A percentile compares a stretch with the other conserved stretches of the same genome.
phyloP scores from a whole-genome alignment of 1,140 invertebrate genomes.

The Cephus cinctus region DNA sequence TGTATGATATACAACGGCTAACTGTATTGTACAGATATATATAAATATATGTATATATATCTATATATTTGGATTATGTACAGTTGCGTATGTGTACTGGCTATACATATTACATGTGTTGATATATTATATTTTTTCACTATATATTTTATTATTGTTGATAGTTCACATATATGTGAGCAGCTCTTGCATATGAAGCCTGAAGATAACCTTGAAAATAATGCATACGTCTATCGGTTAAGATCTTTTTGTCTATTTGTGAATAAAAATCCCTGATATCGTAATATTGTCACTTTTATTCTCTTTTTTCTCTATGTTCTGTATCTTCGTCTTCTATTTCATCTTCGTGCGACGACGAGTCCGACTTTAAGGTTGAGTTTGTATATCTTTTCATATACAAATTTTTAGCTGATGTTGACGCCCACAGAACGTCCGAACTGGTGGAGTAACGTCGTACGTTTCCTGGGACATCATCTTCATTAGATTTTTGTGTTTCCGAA shows the following conservation, averaged over 20 bases:
- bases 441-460: too few relatives aligned
- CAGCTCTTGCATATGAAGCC: too few relatives aligned
- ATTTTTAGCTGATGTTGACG: too few relatives aligned
- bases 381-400: too few relatives aligned
- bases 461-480: too few relatives aligned
- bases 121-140: constrained; percentile 45
- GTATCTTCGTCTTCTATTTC: too few relatives aligned
- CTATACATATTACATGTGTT: constrained; percentile 17
- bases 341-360: too few relatives aligned
- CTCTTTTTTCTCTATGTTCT: neutral
- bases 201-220: neutral
- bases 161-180: too few relatives aligned
- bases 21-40: constrained; percentile 12
- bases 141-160: constrained; percentile 42
- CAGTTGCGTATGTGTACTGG: constrained; percentile 17
- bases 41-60: constrained; percentile 21
- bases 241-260: neutral
- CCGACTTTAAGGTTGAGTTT: too few relatives aligned
- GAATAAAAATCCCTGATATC: neutral
- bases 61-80: constrained; percentile 18
- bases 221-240: neutral
- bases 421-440: too few relatives aligned
- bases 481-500: too few relatives aligned
- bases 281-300: neutral
- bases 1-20: constrained; percentile 1